Conservation (phyloP, 2,797 vertebrate genomes). For the Adelosebastes latens region DNA sequence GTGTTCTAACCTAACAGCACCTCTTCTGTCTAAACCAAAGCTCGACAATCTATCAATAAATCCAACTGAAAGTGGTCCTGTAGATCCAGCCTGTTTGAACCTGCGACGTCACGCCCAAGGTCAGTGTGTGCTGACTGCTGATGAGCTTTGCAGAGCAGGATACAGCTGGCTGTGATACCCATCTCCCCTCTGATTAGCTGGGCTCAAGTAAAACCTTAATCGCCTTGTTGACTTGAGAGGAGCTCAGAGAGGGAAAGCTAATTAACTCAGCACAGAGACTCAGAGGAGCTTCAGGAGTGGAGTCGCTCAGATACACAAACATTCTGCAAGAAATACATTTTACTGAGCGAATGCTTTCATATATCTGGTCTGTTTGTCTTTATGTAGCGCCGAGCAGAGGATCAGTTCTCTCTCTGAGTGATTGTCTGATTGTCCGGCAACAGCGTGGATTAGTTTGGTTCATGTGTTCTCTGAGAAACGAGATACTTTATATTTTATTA, state of each 20-base stretch:
- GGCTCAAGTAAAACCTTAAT: conserved; percentile 64
- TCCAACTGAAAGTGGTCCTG: not conserved
- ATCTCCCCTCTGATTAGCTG: conserved; percentile 55
- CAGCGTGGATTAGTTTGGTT: not conserved
- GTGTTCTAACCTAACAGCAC: no score
- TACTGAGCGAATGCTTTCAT: no score
- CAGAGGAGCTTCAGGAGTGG: not conserved
- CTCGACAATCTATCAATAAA: not conserved
- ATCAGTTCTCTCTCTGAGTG: no score
- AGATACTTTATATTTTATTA: no score
- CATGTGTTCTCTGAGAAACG: not conserved
- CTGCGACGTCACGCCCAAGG: not conserved
- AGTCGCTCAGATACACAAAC: not conserved
- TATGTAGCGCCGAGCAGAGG: no score
- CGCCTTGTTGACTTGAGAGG: conserved; percentile 56
- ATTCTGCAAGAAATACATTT: no score
- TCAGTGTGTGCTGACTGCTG: conserved; percentile 23
- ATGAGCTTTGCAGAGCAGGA: conserved; percentile 26
- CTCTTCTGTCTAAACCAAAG: no score
- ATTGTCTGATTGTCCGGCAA: not conserved
- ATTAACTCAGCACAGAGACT: conserved; percentile 40
- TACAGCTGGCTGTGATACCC: conserved; percentile 61
- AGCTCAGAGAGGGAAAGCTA: conserved; percentile 50
- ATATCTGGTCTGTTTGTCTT: not conserved
- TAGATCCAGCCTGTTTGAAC: not conserved